These are phyloP conservation scores for Unio pictorum DNA, from an alignment of 2,888 invertebrate species.

Conservation along the genomic window DNA sequence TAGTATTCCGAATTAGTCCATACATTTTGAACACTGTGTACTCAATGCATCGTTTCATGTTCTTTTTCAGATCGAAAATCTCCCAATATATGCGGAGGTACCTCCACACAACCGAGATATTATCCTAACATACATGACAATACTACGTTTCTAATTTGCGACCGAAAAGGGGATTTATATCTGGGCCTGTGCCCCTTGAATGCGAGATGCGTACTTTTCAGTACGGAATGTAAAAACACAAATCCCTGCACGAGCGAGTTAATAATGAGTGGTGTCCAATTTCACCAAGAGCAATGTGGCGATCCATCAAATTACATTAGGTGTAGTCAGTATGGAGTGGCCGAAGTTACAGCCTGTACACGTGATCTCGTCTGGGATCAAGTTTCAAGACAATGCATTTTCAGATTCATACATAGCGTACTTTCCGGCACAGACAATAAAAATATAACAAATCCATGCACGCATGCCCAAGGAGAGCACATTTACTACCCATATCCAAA, in stretches of 20 bases:
- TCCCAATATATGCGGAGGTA: slow-evolving; percentile 19
- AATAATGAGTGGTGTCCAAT: slow-evolving; percentile 14
- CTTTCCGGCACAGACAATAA: slow-evolving; percentile 6
- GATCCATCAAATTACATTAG: slow-evolving; percentile 37
- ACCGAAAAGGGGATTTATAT: slow-evolving; percentile 18
- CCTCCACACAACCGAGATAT: slow-evolving; percentile 13
- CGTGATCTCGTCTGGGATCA: slow-evolving; percentile 24
- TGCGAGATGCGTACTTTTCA: slow-evolving; percentile 16
- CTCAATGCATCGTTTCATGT: background rate
- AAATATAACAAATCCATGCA: slow-evolving; percentile 25
- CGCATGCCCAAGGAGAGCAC: slow-evolving; percentile 29
- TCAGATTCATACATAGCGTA: slow-evolving; percentile 20
- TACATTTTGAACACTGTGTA: too few species aligned
- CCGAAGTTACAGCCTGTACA: slow-evolving; percentile 30
- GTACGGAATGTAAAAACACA: slow-evolving; percentile 24
- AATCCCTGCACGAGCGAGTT: slow-evolving; percentile 35
- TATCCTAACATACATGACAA: slow-evolving; percentile 36
- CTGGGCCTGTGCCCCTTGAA: slow-evolving; percentile 29
- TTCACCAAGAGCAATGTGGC: slow-evolving; percentile 32
- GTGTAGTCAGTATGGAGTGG: slow-evolving; percentile 41
- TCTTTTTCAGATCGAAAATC: slow-evolving; percentile 12
- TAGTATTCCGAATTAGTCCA: too few species aligned
- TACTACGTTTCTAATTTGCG: slow-evolving; percentile 43
- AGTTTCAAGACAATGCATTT: slow-evolving; percentile 23
- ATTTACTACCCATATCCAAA: slow-evolving; percentile 47